Evolutionary conservation across 1,140 invertebrate genomes (phyloP).

Genomic region (Sinonovacula constricta): DNA sequence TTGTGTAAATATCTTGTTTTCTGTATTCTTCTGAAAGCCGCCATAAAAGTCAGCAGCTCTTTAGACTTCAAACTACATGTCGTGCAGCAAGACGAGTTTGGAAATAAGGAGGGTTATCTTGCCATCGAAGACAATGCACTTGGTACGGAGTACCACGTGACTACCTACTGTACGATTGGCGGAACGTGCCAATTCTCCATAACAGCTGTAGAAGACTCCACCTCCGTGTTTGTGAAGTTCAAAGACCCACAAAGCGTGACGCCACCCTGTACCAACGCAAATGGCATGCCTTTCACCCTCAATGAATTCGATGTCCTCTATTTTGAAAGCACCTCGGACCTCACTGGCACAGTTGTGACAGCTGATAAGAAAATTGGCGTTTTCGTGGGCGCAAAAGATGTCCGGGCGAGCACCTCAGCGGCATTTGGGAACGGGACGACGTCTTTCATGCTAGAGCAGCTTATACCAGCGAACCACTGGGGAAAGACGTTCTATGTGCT

Average conservation of each 20-base stretch:
- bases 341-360: slow-evolving; percentile 26
- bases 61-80: neutral
- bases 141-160: slow-evolving; percentile 39
- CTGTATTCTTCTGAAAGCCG: no score
- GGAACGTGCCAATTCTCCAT: slow-evolving; percentile 38
- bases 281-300: neutral
- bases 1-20: no score
- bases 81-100: neutral
- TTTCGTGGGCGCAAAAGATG: slow-evolving; percentile 18
- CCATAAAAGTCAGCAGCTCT: neutral
- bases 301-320: slow-evolving; percentile 32
- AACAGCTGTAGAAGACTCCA: slow-evolving; percentile 3
- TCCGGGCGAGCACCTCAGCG: neutral
- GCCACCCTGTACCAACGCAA: neutral
- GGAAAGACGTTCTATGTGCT: slow-evolving; percentile 15
- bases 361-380: slow-evolving; percentile 17
- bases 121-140: slow-evolving; percentile 27
- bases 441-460: slow-evolving; percentile 19
- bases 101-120: slow-evolving; percentile 7
- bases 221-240: slow-evolving; percentile 16
- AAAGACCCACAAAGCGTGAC: neutral
- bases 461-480: slow-evolving; percentile 33
- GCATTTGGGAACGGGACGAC: no score
- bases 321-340: slow-evolving; percentile 30
- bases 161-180: slow-evolving; percentile 42